Percentiles rank a stretch among this genome's conserved stretches.
These are phyloP conservation scores for Carpatolechia fugitivella DNA, from an alignment of 2,888 invertebrate genomes.

Conservation along the genomic window DNA sequence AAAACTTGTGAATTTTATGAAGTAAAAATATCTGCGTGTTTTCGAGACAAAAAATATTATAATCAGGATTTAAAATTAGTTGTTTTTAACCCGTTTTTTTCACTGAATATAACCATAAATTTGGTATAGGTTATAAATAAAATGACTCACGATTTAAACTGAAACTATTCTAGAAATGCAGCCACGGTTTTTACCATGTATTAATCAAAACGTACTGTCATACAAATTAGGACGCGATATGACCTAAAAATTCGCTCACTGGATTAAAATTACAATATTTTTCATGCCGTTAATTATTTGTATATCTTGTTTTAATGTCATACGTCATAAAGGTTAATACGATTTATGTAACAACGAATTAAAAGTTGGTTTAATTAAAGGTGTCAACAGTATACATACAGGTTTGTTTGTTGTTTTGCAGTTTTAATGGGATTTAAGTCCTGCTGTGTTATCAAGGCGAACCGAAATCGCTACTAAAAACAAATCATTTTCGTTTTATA, in stretches of 20 bases:
- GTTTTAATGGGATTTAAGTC: slow-evolving; percentile 53
- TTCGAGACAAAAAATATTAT: too few species aligned
- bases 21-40: too few species aligned
- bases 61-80: not conserved
- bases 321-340: slow-evolving; percentile 20
- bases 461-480: slow-evolving; percentile 8
- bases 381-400: slow-evolving; percentile 32
- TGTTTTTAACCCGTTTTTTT: slow-evolving; percentile 7
- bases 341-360: not conserved
- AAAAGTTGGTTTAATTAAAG: slow-evolving; percentile 12
- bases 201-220: slow-evolving; percentile 52
- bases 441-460: slow-evolving; percentile 38
- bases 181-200: slow-evolving; percentile 37
- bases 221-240: slow-evolving; percentile 51
- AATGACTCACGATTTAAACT: not conserved
- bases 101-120: not conserved
- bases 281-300: not conserved
- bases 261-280: slow-evolving; percentile 29
- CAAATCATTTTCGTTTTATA: slow-evolving; percentile 1
- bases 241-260: slow-evolving; percentile 36
- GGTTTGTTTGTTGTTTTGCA: slow-evolving; percentile 44
- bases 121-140: not conserved
- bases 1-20: too few species aligned
- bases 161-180: slow-evolving; percentile 47
- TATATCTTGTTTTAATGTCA: slow-evolving; percentile 3